Percentiles rank a stretch among this genome's conserved stretches.
Conservation (phyloP, 92 coral and sea anemone genomes). For the Micromussa lordhowensis region DNA sequence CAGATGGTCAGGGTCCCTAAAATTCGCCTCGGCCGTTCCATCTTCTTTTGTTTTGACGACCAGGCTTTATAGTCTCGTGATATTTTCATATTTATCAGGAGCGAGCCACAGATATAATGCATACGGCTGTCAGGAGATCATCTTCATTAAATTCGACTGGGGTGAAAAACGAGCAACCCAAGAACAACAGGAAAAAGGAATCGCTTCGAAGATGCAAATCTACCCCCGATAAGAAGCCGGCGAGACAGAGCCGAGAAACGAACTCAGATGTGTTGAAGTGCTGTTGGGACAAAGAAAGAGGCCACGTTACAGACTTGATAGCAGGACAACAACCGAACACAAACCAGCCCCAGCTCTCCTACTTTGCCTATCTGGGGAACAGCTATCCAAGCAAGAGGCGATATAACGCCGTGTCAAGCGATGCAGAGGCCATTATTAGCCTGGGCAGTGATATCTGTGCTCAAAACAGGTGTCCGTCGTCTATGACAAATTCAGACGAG, state of each 20-base stretch:
- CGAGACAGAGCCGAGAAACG: neutral
- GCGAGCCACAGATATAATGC: neutral
- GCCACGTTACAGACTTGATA: conserved; percentile 24
- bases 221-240: neutral
- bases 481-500: neutral
- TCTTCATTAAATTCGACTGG: neutral
- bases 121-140: neutral
- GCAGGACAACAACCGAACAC: neutral
- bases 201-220: conserved; percentile 33
- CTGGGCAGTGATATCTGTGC: neutral
- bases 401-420: neutral
- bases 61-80: neutral
- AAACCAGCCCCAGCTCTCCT: conserved; percentile 24
- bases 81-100: neutral
- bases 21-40: neutral
- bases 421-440: conserved; percentile 13
- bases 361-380: conserved; percentile 22
- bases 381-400: neutral
- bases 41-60: neutral
- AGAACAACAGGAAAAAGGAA: neutral
- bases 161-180: neutral
- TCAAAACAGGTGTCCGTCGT: neutral
- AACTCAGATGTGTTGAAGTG: neutral
- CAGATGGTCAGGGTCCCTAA: no score
- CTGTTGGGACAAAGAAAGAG: conserved; percentile 22